Evolutionary conservation across 2,888 invertebrate species (phyloP).

Genomic region (Acleris literana): DNA sequence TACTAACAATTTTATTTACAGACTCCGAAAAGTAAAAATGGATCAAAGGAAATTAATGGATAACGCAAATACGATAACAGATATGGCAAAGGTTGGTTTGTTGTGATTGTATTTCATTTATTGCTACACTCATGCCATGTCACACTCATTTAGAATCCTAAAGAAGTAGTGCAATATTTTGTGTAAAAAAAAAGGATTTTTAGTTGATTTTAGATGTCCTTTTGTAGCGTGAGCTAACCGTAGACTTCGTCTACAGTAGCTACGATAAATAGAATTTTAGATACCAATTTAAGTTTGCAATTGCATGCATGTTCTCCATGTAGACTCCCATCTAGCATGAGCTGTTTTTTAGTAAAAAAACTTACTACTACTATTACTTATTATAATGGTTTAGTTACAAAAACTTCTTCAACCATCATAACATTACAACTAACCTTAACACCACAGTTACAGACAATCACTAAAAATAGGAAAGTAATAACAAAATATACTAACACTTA

Average conservation of each 20-base stretch:
- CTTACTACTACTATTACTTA: background rate
- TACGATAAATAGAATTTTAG: background rate
- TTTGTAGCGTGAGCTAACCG: background rate
- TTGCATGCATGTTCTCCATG: constrained; percentile 27
- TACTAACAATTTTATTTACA: constrained; percentile 70
- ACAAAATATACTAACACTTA: constrained; percentile 46
- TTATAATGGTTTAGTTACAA: too few relatives aligned
- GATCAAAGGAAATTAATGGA: constrained; percentile 99
- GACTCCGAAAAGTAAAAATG: constrained; percentile 99
- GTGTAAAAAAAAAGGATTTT: background rate
- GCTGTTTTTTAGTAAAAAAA: constrained; percentile 13
- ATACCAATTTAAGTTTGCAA: constrained; percentile 20
- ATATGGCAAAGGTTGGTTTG: constrained; percentile 98
- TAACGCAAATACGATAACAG: constrained; percentile 99
- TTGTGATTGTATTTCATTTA: constrained; percentile 45
- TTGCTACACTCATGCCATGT: constrained; percentile 72
- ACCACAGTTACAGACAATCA: constrained; percentile 42
- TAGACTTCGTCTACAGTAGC: background rate
- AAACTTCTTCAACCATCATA: constrained; percentile 40
- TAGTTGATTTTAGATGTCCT: background rate
- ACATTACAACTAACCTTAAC: constrained; percentile 38
- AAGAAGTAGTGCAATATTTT: constrained; percentile 35
- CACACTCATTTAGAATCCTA: constrained; percentile 66
- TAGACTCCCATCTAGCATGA: constrained; percentile 32
- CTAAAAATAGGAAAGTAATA: constrained; percentile 48